These are phyloP conservation scores for Serilophus lunatus DNA, from an alignment of 2,113 vertebrate species.

Conservation along the genomic window DNA sequence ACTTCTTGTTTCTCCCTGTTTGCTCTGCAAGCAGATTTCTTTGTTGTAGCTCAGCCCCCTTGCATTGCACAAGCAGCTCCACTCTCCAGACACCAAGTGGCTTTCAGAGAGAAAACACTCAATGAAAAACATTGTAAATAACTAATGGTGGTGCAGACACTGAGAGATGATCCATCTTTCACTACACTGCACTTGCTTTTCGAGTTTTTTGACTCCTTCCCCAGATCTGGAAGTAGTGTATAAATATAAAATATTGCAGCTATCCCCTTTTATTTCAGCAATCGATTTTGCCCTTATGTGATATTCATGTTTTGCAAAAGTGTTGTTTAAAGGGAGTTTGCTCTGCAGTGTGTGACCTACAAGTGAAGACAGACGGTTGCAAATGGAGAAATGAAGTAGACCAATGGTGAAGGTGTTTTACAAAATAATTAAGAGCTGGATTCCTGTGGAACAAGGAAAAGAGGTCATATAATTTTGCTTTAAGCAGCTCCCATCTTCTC, in stretches of 20 bases:
- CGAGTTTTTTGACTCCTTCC: neutral
- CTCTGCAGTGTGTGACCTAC: neutral
- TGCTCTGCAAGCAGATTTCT: neutral
- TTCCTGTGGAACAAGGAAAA: neutral
- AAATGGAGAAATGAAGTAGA: neutral
- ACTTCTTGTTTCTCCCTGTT: neutral
- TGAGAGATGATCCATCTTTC: constrained; percentile 21
- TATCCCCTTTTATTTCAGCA: constrained; percentile 34
- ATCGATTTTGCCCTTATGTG: constrained; percentile 27
- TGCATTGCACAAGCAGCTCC: neutral
- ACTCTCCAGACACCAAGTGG: neutral
- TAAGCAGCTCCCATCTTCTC: neutral
- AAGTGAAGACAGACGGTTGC: neutral
- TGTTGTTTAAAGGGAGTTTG: neutral
- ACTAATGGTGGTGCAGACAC: constrained; percentile 11
- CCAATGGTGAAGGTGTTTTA: neutral
- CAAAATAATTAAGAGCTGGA: neutral
- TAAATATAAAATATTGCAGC: constrained; percentile 37
- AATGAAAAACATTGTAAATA: constrained; percentile 37
- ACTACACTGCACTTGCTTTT: constrained; percentile 6
- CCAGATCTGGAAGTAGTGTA: constrained; percentile 1
- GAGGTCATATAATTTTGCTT: neutral
- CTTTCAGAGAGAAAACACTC: neutral
- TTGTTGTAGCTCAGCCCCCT: neutral
- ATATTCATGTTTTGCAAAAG: constrained; percentile 27